Percentiles rank a stretch among this genome's conserved stretches.
These are phyloP conservation scores for Electrona antarctica DNA, from an alignment of 2,113 vertebrate genomes.

Conservation along the genomic window DNA sequence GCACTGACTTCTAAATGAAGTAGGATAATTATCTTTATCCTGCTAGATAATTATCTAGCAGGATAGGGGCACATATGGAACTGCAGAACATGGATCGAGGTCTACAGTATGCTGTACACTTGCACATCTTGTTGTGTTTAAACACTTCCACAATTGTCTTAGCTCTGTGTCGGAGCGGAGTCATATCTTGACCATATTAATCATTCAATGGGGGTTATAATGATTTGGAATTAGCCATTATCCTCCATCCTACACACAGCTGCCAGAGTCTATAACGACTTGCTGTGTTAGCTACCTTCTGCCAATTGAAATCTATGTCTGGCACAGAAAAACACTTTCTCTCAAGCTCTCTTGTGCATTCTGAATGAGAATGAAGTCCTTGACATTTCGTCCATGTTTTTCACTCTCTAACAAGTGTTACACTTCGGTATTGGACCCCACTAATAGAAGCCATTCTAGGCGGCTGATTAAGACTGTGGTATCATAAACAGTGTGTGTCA, in stretches of 20 bases:
- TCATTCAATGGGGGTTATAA: constrained; percentile 31
- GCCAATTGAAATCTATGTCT: constrained; percentile 54
- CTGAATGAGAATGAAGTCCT: constrained; percentile 52
- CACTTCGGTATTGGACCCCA: constrained; percentile 30
- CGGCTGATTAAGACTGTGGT: constrained; percentile 48
- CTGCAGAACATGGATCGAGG: constrained; percentile 62
- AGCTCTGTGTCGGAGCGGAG: constrained; percentile 26
- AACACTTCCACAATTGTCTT: constrained; percentile 57
- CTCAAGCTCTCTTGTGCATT: neutral
- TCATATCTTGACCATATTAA: constrained; percentile 58
- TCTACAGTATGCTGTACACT: constrained; percentile 41
- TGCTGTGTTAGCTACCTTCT: constrained; percentile 30
- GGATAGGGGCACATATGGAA: constrained; percentile 58
- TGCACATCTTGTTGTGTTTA: constrained; percentile 55
- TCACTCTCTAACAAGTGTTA: constrained; percentile 36
- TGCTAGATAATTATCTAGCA: no score
- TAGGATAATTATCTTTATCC: constrained; percentile 33
- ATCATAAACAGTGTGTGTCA: constrained; percentile 49
- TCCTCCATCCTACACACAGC: constrained; percentile 34
- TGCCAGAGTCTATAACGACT: constrained; percentile 13
- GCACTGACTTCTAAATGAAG: no score
- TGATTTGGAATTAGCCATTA: constrained; percentile 42
- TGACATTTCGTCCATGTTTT: constrained; percentile 58
- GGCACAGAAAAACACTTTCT: constrained; percentile 24
- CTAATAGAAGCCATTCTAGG: constrained; percentile 34